phyloP scores from a whole-genome alignment of 2,888 invertebrate genomes.

The Aleiodes testaceus region DNA sequence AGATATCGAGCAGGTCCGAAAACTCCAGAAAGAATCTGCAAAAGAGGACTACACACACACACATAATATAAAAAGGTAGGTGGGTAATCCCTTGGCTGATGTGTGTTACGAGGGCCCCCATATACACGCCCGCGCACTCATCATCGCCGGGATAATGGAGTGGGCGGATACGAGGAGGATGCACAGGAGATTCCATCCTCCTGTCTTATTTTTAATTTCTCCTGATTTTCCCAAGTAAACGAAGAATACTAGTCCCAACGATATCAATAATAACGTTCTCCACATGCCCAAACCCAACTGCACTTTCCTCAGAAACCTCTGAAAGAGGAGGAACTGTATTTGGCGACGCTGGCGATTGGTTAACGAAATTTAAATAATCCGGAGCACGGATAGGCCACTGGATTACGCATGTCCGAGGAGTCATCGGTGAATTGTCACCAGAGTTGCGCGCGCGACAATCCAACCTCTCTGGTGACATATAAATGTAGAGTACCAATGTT shows the following conservation, averaged over 20 bases:
- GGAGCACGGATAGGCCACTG: conserved; percentile 66
- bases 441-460: conserved; percentile 55
- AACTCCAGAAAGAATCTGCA: conserved; percentile 35
- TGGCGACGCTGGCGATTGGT: conserved; percentile 63
- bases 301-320: neutral
- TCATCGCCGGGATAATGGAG: conserved; percentile 72
- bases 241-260: conserved; percentile 58
- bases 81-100: conserved; percentile 63
- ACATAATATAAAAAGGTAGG: conserved; percentile 32
- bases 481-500: conserved; percentile 26
- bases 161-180: conserved; percentile 66
- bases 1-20: conserved; percentile 53
- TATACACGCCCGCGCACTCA: conserved; percentile 70
- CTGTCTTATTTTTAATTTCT: conserved; percentile 31
- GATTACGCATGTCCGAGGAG: conserved; percentile 70
- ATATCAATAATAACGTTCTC: conserved; percentile 55
- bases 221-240: conserved; percentile 29
- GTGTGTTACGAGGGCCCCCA: conserved; percentile 62
- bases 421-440: conserved; percentile 62
- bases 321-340: conserved; percentile 45
- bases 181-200: conserved; percentile 57
- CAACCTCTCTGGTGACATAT: conserved; percentile 52
- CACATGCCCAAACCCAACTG: too few relatives aligned
- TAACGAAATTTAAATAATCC: conserved; percentile 70
- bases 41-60: conserved; percentile 12